Evolutionary conservation across 2,888 invertebrate genomes (phyloP), one percentile per base, ranked within the genome.

Genomic region (Trachelus stipa): DNA sequence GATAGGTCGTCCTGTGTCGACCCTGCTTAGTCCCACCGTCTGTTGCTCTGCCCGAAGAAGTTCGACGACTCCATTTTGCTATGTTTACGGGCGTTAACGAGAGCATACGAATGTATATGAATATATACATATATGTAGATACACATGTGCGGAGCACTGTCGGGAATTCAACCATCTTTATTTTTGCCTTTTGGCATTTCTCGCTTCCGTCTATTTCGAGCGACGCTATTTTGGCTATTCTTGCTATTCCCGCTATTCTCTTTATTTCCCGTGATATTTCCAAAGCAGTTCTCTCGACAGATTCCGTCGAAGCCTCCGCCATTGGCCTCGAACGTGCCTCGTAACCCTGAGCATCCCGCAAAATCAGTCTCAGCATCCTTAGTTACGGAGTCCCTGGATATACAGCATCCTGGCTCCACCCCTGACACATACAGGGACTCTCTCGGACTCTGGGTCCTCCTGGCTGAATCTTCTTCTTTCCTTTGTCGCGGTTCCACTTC

Each of bases 401-500:
- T 11, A 1, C 34, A 4, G 15, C 40, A 15, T 40, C 40, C 40
- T 40, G 23, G 6, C 23, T 23, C 35, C 35, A 3, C 11, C 23
- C 23, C 56, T 56, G 56, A 56, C 23, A 9, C 2, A 56, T 23
- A 2, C 2, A 23, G 56, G 56, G 23, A 56, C 56, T 0, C 23
- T 15, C 3, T 33, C 33, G 33, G 33, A 33, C 33, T 33, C 34
- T 0, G 6, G 23, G 2, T 56, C 23, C 56, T 56, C 56, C 15
- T 9, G 9, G 23, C 1, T 0, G 23, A 56, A 56, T 56, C 56
- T 9, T 23, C 23, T 56, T 56, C 23, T 3, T 0, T 56, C 9
- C 40, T 56, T 34, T 40, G 56, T 31, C 15, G 12, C 40, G 30
- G 68, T 68, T n/a, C 33, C 80, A 75, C 81, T 81, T 85, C 77